Evolutionary conservation across 1,140 invertebrate species (phyloP), one percentile per base, ranked within the genome.

Genomic region (Formica exsecta): DNA sequence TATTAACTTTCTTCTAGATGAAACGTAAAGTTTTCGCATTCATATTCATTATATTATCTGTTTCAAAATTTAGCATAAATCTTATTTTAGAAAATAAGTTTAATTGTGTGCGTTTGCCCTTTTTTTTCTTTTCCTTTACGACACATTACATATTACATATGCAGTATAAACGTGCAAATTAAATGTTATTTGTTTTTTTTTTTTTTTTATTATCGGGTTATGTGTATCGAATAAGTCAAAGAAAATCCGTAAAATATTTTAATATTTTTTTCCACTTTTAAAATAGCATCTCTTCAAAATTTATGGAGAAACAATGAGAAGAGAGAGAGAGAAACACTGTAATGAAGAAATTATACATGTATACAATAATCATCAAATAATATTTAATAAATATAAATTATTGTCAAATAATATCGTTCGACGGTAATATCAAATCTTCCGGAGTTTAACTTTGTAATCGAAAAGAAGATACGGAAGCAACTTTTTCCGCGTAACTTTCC

Each of bases 1-100:
- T 51, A 38, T 79, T 79, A 79, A 68, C 62, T 80, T 68, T 41
- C 64, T 80, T 51, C n/a, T 36, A 5, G 8, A 19, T 4, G 9
- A 38, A 68, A 68, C 13, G 64, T 54, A 38, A 80, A 68, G 11
- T 25, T 44, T 57, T 41, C 57, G 22, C 32, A 36, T 80, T 29
- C 3, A 44, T 77, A 65, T 61, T 41, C 61, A 32, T 77, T 66
- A 22, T 13, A 2, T 13, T 5, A 13, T 25, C 29, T 61, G 64
- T 22, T 29, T 32, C 48, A 41, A 32, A 51, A 16, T 80, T 80
- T 54, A 16, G 32, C 5, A 25, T 38, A 70, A 29, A 41, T 41
- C 22, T 48, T 32, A 1, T 57, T 59, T 4, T 59, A 8, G 25
- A 54, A 80, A 51, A 41, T 57, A 70, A n/a, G 2, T 80, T 68